Conservation (phyloP, 35 echinoderm and acorn worm genomes). For the Holothuria glaberrima region DNA sequence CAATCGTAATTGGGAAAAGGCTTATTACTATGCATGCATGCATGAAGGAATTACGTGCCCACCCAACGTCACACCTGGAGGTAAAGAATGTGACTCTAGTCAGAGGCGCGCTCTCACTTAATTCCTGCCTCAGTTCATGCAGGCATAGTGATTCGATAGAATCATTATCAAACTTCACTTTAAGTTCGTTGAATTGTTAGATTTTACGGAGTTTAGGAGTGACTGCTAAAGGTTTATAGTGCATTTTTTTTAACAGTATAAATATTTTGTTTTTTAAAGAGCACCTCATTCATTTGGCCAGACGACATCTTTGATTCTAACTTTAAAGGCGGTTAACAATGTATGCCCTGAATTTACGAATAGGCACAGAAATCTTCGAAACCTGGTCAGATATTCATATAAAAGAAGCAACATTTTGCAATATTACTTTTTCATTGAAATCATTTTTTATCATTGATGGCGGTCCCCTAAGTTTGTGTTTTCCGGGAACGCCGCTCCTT, state of each 20-base stretch:
- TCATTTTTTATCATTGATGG: constrained; percentile 15
- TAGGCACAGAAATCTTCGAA: neutral
- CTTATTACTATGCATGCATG: too few species aligned
- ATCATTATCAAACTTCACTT: neutral
- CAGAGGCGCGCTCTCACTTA: too few species aligned
- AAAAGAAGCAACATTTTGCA: neutral
- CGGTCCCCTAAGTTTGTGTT: too few species aligned
- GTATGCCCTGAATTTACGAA: neutral
- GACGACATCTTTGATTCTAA: constrained; percentile 23
- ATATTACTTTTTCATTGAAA: constrained; percentile 6
- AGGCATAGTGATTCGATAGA: too few species aligned
- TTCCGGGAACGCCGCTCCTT: too few species aligned
- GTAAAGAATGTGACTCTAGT: too few species aligned
- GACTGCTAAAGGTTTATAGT: constrained; percentile 8
- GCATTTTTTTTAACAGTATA: constrained; percentile 6
- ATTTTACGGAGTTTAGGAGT: neutral
- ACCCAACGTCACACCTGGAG: too few species aligned
- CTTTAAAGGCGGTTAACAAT: constrained; percentile 12
- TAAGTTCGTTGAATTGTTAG: neutral
- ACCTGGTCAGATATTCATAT: constrained; percentile 7
- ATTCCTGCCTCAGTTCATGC: too few species aligned
- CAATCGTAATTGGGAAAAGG: too few species aligned
- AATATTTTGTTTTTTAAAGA: constrained; percentile 19
- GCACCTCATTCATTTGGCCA: constrained; percentile 39
- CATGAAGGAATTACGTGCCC: too few species aligned